Evolutionary conservation across 2,797 vertebrate species (phyloP), one percentile per base, ranked within the genome.

Genomic region (Manis javanica): DNA sequence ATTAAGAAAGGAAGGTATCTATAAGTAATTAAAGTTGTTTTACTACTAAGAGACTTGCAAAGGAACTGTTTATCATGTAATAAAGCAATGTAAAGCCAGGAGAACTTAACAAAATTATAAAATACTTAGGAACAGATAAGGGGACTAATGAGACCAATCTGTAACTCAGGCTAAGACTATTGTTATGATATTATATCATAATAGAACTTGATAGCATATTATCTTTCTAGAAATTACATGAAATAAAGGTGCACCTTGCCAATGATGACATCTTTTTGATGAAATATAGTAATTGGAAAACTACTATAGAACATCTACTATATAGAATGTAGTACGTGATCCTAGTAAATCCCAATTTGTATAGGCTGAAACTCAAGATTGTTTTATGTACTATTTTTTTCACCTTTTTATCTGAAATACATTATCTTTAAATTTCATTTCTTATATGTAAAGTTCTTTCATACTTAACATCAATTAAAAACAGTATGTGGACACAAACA

Each of bases 381-480:
- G 29, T 94, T 92, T 71, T 34, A 63, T 31, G 5, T 5, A 72
- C 4, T 51, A 66, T 49, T 72, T 81, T 88, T 72, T 69, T 69
- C 34, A 53, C n/a, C 29, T 87, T 92, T 61, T 31, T 2, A 85
- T 26, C 13, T 87, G 23, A 77, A 95, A 89, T 68, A 77, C 4
- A 75, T 0, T 11, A 12, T 31, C 2, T 64, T 94, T 79, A 87
- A 82, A 83, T 79, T 87, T 57, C 39, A n/a, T 31, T 71, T 59
- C 59, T 64, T 49, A 87, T 77, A 46, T 31, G 51, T 68, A 88
- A 53, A 85, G 39, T 19, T 90, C 68, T 93, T 63, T 74, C 42
- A 79, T 63, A 84, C 2, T 68, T 91, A 42, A 61, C 51, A 68
- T 79, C 57, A 88, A 74, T 87, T 87, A 82, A 78, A 85, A 96